These are phyloP conservation scores for Asobara japonica DNA, from an alignment of 1,140 invertebrate genomes.

Conservation along the genomic window DNA sequence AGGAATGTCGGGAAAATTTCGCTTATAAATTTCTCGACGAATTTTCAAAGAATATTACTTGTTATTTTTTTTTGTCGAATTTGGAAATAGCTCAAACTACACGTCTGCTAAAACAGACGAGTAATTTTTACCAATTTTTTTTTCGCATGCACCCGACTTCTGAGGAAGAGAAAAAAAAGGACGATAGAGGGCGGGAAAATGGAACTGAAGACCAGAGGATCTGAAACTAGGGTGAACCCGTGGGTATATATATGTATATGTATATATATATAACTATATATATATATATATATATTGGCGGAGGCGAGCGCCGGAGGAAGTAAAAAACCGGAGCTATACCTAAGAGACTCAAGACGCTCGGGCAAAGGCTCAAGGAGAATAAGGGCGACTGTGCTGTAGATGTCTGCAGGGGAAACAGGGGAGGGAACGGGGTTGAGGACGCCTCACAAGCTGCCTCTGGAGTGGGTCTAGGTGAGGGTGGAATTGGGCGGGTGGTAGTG, in stretches of 20 bases:
- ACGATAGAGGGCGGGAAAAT: conserved; percentile 26
- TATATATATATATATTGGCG: too few species aligned
- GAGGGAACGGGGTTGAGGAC: conserved; percentile 42
- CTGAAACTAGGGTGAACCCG: conserved; percentile 1
- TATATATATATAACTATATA: too few species aligned
- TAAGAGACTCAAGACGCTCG: conserved; percentile 58
- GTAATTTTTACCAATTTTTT: too few species aligned
- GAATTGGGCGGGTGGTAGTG: background rate
- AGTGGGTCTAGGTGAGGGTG: background rate
- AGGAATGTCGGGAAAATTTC: too few species aligned
- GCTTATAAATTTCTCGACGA: too few species aligned
- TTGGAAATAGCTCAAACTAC: too few species aligned
- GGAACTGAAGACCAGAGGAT: background rate
- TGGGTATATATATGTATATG: conserved; percentile 6
- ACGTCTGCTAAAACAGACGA: too few species aligned
- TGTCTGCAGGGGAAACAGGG: conserved; percentile 37
- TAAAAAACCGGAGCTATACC: conserved; percentile 45
- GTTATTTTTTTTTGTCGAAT: too few species aligned
- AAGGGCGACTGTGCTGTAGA: conserved; percentile 46
- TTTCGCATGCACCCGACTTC: too few species aligned
- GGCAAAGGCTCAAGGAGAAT: conserved; percentile 55
- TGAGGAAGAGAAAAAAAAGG: conserved; percentile 20
- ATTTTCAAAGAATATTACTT: too few species aligned
- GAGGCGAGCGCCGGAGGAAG: conserved; percentile 14
- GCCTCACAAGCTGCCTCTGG: background rate